Evolutionary conservation across 2,797 vertebrate species (phyloP).

Genomic region (Xiphorhynchus erythropygius): DNA sequence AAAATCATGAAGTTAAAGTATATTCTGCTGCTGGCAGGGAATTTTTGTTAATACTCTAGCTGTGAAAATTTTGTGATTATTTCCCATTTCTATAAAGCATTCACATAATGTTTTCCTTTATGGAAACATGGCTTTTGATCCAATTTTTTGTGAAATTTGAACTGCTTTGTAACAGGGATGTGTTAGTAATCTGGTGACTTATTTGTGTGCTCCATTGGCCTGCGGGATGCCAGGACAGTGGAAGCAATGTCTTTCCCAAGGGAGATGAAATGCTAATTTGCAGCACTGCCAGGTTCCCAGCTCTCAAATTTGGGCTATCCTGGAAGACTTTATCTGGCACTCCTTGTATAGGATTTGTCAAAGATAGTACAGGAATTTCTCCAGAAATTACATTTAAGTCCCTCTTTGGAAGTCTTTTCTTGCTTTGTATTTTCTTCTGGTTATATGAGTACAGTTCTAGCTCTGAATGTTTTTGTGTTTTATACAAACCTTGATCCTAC

Average conservation of each 20-base stretch:
- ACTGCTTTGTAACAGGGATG: background rate
- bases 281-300: background rate
- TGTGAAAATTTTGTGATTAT: conserved; percentile 12
- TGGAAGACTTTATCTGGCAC: background rate
- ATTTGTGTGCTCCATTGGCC: background rate
- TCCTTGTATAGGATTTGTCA: conserved; percentile 4
- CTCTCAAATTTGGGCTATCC: background rate
- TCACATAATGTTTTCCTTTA: background rate
- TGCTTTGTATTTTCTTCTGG: background rate
- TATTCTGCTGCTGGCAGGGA: background rate
- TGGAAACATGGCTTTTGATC: background rate
- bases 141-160: background rate
- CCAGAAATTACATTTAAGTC: conserved; percentile 23
- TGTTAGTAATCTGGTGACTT: background rate
- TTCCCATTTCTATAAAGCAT: background rate
- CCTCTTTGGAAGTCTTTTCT: background rate
- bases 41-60: background rate
- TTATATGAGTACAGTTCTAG: background rate
- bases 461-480: background rate
- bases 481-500: background rate
- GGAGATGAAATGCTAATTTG: background rate
- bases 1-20: background rate
- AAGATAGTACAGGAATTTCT: conserved; percentile 2
- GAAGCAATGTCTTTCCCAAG: background rate
- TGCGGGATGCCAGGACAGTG: background rate